Evolutionary conservation across 2,888 invertebrate species (phyloP), one percentile per base, ranked within the genome.

Genomic region (Drosophila borborema): DNA sequence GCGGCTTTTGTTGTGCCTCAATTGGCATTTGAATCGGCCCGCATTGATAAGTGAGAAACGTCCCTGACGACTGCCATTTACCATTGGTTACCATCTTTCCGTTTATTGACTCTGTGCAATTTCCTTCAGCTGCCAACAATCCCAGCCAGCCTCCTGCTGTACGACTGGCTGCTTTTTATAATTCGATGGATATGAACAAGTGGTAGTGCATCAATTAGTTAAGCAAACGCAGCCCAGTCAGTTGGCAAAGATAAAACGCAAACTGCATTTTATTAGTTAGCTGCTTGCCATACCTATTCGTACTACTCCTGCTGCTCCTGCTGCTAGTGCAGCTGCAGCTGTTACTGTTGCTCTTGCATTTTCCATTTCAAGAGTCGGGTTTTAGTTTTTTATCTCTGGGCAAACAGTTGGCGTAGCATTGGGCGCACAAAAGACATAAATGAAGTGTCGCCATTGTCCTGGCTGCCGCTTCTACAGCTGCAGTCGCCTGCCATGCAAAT

Each of bases 181-280:
- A 78, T 77, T 77, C 56, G 46, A 14, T 23, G 74, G 45, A 74
- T 79, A 76, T 77, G 79, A 71, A 88, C 77, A 88, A 82, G 77
- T 74, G 84, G 82, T 70, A 70, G 74, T 79, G 84, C 86, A 86
- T 87, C 86, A 87, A 87, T 87, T 87, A 87, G 86, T 81, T 72
- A 79, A 82, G 84, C 77, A 88, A 87, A 87, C 86, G 82, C 74
- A 83, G 64, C 61, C 82, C 86, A 82, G 65, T 82, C 79, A 81
- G 74, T 71, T 76, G 81, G 69, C 72, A 85, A 79, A 74, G 81
- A 74, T 71, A 74, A 74, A 81, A 74, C 10, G 79, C 86, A 86
- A 83, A 74, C 80, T 82, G 75, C 85, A 83, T 79, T 81, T 81
- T 73, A 68, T 69, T 75, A 74, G 77, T 72, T 53, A 59, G 70